Evolutionary conservation across 2,113 vertebrate species (phyloP).

Genomic region (Polypterus senegalus): DNA sequence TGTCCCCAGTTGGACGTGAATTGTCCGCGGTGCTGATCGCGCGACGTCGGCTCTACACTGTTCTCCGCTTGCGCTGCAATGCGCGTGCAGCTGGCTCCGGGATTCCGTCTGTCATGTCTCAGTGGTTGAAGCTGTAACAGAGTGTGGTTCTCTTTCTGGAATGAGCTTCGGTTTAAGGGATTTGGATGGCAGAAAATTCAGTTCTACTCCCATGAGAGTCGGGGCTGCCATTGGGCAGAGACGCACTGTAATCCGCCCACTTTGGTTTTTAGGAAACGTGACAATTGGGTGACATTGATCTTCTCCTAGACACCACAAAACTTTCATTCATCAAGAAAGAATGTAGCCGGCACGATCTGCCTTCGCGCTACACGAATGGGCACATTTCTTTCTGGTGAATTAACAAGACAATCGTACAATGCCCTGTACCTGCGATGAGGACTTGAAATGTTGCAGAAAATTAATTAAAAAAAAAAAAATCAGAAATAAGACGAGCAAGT

Average conservation of each 20-base stretch:
- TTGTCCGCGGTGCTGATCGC: slow-evolving; percentile 39
- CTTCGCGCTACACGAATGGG: too few species aligned
- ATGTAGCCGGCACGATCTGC: background rate
- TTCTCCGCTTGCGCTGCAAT: slow-evolving; percentile 56
- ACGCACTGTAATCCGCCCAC: slow-evolving; percentile 71
- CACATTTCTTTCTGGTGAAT: too few species aligned
- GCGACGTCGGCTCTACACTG: slow-evolving; percentile 49
- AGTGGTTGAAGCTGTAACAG: slow-evolving; percentile 59
- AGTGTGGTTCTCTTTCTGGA: slow-evolving; percentile 54
- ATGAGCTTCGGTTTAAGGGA: slow-evolving; percentile 67
- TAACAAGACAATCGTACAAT: too few species aligned
- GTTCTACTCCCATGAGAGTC: slow-evolving; percentile 66
- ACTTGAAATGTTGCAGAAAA: too few species aligned
- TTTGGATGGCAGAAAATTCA: slow-evolving; percentile 69
- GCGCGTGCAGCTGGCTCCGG: slow-evolving; percentile 46
- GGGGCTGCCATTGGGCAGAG: slow-evolving; percentile 74
- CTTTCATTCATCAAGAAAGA: slow-evolving; percentile 38
- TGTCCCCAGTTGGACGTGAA: slow-evolving; percentile 33
- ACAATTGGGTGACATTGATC: slow-evolving; percentile 64
- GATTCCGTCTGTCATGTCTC: slow-evolving; percentile 69
- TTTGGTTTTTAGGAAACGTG: slow-evolving; percentile 41
- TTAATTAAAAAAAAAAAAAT: too few species aligned
- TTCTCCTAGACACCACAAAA: slow-evolving; percentile 25
- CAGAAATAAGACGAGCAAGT: too few species aligned
- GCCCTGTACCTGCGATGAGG: too few species aligned